These are phyloP conservation scores for Muscidifurax raptorellus DNA, from an alignment of 1,140 invertebrate genomes.

Conservation along the genomic window DNA sequence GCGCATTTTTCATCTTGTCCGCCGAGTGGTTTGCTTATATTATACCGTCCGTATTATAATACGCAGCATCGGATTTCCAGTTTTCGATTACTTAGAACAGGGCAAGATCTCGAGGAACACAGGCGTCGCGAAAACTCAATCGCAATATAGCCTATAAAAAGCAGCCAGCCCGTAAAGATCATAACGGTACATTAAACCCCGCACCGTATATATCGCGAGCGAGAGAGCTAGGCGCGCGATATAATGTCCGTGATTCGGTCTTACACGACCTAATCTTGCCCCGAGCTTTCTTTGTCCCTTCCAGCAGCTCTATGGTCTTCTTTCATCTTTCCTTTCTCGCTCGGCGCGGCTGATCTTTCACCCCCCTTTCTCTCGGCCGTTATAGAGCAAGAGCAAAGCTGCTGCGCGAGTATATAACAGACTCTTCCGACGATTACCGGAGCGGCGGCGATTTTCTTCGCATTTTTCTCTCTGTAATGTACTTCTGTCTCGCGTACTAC, in stretches of 20 bases:
- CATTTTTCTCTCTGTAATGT: not conserved
- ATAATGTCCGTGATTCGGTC: slow-evolving; percentile 58
- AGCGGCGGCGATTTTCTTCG: not conserved
- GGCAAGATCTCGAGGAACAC: not conserved
- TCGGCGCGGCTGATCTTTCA: not conserved
- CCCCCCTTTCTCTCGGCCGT: not conserved
- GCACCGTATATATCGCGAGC: slow-evolving; percentile 61
- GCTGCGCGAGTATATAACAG: no score
- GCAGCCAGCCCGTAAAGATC: slow-evolving; percentile 67
- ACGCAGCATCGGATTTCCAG: not conserved
- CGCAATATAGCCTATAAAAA: slow-evolving; percentile 69
- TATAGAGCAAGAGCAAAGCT: not conserved
- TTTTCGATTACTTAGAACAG: not conserved
- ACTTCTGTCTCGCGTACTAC: not conserved
- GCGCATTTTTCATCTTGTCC: not conserved
- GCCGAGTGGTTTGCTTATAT: no score
- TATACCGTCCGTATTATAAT: no score
- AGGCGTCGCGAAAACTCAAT: slow-evolving; percentile 64
- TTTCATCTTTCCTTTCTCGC: not conserved
- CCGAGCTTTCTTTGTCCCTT: not conserved
- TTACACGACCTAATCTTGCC: slow-evolving; percentile 62
- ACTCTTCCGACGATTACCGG: slow-evolving; percentile 1
- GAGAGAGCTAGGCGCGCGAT: not conserved
- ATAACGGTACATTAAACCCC: slow-evolving; percentile 72
- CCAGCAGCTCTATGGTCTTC: not conserved